These are phyloP conservation scores for Cherax quadricarinatus DNA, from an alignment of 1,140 invertebrate genomes.

Conservation along the genomic window DNA sequence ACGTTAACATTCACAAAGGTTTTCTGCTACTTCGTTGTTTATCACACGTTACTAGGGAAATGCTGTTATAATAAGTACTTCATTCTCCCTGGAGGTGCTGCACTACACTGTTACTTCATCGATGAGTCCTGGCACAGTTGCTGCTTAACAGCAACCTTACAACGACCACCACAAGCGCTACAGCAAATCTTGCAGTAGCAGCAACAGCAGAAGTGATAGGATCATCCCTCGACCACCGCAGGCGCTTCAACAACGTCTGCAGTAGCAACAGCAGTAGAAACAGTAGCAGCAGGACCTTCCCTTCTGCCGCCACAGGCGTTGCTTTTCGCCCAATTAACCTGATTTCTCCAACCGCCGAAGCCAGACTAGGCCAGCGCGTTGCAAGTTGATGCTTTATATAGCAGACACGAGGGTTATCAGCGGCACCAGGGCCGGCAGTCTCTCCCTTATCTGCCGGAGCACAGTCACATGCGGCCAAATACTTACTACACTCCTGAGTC, in stretches of 20 bases:
- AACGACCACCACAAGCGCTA: neutral
- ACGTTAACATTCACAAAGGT: neutral
- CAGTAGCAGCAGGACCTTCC: neutral
- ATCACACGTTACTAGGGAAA: neutral
- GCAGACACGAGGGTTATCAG: slow-evolving; percentile 56
- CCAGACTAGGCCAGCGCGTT: slow-evolving; percentile 45
- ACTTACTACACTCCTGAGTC: slow-evolving; percentile 45
- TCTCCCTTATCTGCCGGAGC: slow-evolving; percentile 54
- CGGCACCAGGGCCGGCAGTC: slow-evolving; percentile 51
- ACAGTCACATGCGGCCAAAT: slow-evolving; percentile 53
- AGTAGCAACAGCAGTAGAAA: neutral
- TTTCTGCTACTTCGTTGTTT: neutral
- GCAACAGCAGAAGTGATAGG: neutral
- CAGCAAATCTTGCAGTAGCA: neutral
- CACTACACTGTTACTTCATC: neutral
- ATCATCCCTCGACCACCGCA: neutral
- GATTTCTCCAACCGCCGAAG: slow-evolving; percentile 31
- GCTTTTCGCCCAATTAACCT: slow-evolving; percentile 59
- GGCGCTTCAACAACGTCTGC: neutral
- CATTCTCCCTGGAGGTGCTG: neutral
- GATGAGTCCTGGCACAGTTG: neutral
- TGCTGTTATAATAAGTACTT: neutral
- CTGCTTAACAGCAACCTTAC: neutral
- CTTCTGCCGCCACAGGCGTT: neutral
- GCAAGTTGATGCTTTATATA: slow-evolving; percentile 60